These are phyloP conservation scores for Carassius carassius DNA, from an alignment of 2,113 vertebrate species.

Conservation along the genomic window DNA sequence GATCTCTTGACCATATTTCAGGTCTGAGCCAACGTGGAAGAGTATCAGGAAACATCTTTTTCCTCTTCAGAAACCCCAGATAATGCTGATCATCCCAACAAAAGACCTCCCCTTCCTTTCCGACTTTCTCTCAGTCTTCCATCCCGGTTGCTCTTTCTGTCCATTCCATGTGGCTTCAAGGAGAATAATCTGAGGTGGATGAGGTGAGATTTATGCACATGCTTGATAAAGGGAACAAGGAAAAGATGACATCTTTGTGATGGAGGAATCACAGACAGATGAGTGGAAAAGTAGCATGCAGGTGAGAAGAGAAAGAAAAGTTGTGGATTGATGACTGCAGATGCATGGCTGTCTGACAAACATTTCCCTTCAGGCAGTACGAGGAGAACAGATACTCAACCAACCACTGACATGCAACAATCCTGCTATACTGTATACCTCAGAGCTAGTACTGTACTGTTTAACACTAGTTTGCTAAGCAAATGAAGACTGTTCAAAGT, in stretches of 20 bases:
- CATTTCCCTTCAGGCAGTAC: constrained; percentile 17
- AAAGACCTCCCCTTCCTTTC: neutral
- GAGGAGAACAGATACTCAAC: neutral
- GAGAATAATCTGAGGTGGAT: neutral
- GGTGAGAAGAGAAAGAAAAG: constrained; percentile 23
- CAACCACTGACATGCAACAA: constrained; percentile 7
- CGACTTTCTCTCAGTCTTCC: neutral
- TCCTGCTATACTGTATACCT: neutral
- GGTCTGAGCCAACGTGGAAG: constrained; percentile 1
- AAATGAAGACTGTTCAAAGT: constrained; percentile 6
- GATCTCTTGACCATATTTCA: constrained; percentile 1
- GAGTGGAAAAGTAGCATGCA: constrained; percentile 2
- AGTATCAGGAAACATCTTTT: constrained; percentile 52
- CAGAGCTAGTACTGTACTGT: neutral
- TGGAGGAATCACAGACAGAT: neutral
- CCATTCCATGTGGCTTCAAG: neutral
- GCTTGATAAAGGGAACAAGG: neutral
- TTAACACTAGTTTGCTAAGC: neutral
- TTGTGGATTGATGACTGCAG: constrained; percentile 24
- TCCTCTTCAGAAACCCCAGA: constrained; percentile 36
- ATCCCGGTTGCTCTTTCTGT: neutral
- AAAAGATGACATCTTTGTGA: neutral
- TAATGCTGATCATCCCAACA: constrained; percentile 12
- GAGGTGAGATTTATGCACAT: neutral
- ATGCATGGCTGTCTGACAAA: constrained; percentile 24